Evolutionary conservation across 2,797 vertebrate species (phyloP).

Genomic region (Craterocephalus amniculus): DNA sequence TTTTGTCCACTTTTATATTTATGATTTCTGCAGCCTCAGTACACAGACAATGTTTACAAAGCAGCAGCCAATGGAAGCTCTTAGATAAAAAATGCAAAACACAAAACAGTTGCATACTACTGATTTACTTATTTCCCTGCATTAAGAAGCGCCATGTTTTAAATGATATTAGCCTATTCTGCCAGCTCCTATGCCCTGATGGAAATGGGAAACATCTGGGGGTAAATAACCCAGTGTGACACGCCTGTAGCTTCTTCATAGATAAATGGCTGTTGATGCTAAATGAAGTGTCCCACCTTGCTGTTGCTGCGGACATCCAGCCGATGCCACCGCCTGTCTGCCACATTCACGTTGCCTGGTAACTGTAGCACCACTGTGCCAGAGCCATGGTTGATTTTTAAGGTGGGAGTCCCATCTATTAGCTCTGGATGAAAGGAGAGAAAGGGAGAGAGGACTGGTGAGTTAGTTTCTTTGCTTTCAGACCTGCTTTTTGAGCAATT

Average conservation of each 20-base stretch:
- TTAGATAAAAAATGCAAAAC: not conserved
- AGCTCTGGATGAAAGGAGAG: constrained; percentile 79
- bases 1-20: not conserved
- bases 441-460: constrained; percentile 7
- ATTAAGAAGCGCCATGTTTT: not conserved
- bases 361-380: constrained; percentile 87
- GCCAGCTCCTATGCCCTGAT: not conserved
- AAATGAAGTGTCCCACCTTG: constrained; percentile 80
- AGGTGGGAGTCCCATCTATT: constrained; percentile 84
- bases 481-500: constrained; percentile 2
- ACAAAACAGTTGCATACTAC: not conserved
- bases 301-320: constrained; percentile 89
- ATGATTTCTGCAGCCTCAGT: not conserved
- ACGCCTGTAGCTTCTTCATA: not conserved
- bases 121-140: not conserved
- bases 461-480: constrained; percentile 22
- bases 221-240: not conserved
- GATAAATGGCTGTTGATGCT: constrained; percentile 16
- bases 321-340: constrained; percentile 90
- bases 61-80: not conserved
- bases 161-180: not conserved
- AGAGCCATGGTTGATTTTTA: constrained; percentile 90
- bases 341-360: constrained; percentile 87
- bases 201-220: not conserved
- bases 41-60: not conserved